Base-by-base conservation (phyloP, 2,888 invertebrate genomes). In the Limnephilus auricula region DNA sequence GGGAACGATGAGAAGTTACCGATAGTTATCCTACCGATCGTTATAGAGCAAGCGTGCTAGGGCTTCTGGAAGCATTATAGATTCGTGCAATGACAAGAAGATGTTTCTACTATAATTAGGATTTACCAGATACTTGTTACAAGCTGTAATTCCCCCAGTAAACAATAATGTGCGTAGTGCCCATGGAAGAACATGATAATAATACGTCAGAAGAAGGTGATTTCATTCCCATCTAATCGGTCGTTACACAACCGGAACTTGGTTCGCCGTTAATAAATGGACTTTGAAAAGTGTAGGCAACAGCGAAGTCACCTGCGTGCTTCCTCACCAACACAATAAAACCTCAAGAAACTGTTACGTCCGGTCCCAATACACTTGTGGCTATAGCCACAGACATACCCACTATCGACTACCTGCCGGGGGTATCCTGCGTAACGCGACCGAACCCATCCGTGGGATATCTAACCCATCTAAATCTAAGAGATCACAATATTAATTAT, bases 281-380 rank as follows among this genome's bases (percentile, higher is more conserved):
- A 65, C 85, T 84, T 65, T 89, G 89, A 90, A 92, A 85, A 82
- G 82, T 92, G 65, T 83, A 90, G 79, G 80, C 40, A 88, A 91
- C 91, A 92, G 82, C 89, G 91, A 87, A 92, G 90, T 91, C 92
- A 92, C 92, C 92, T 92, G 92, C 91, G 91, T 78, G 89, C 92
- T 92, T 92, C 92, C 92, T 92, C 91, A 91, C 91, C 87, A 87
- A 83, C 37, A 90, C 86, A 65, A 87, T 30, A 79, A 37, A 78
- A 85, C 85, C 87, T 82, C 79, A 37, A 91, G 91, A 92, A 91
- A 91, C 92, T 91, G 89, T 91, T 91, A 91, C 92, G 83, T 92
- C 92, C 92, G 92, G 92, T 90, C 90, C 88, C 82, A 40, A 88
- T 83, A 78, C n/a, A 31, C 89, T 45, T 85, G 45, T 50, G 12